Percentiles rank a stretch among this genome's conserved stretches.
These are phyloP conservation scores for Allolobophora icterica DNA, from an alignment of 2,888 invertebrate species.

Conservation along the genomic window DNA sequence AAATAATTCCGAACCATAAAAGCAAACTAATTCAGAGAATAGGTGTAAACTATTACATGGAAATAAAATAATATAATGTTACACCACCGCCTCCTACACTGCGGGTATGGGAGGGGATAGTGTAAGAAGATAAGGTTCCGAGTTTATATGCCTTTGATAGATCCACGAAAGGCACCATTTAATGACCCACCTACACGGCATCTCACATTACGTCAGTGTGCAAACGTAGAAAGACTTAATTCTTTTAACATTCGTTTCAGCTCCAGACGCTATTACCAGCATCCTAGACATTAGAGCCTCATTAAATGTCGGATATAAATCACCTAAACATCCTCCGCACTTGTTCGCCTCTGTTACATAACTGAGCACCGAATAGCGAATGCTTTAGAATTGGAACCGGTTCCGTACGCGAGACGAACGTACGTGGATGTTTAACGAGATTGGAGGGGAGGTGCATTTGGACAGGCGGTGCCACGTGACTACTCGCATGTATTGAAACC, in stretches of 20 bases:
- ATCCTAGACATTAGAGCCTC: conserved; percentile 8
- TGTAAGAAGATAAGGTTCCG: neutral
- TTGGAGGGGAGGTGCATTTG: neutral
- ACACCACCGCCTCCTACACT: neutral
- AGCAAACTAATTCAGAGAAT: neutral
- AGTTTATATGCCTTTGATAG: neutral
- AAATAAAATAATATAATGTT: no score
- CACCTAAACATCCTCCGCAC: neutral
- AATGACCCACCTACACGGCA: neutral
- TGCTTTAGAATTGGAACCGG: neutral
- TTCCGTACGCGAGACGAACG: neutral
- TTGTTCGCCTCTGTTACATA: neutral
- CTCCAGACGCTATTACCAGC: neutral
- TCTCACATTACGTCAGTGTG: no score
- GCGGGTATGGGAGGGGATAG: neutral
- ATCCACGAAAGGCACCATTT: no score
- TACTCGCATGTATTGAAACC: no score
- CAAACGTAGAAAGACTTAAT: no score
- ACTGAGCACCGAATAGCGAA: neutral
- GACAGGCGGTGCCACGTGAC: no score
- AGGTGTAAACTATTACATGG: neutral
- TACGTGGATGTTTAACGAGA: neutral
- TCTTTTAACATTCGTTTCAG: neutral
- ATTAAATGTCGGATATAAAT: neutral
- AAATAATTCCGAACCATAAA: neutral